phyloP scores from a whole-genome alignment of 2,113 vertebrate genomes.

The Numida meleagris region DNA sequence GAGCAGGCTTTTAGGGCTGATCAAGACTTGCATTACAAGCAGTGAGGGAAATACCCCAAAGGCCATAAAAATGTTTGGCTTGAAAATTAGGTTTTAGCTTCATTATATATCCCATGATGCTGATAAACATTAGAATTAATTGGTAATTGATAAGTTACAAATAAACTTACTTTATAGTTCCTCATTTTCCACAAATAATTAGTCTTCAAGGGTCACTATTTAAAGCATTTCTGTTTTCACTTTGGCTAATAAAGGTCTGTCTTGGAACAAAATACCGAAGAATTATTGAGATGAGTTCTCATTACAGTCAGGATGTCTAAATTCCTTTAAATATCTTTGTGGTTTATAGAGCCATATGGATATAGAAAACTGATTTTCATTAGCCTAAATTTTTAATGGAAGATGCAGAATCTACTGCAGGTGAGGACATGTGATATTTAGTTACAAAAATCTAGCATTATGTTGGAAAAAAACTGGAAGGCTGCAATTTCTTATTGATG shows the following conservation, averaged over 20 bases:
- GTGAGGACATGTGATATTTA: background rate
- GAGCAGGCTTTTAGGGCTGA: background rate
- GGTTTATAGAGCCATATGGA: background rate
- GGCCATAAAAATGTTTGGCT: background rate
- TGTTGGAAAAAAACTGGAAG: background rate
- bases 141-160: background rate
- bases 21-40: constrained; percentile 20
- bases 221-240: background rate
- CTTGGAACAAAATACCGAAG: background rate
- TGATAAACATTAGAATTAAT: background rate
- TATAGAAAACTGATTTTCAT: rapidly evolving
- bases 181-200: background rate
- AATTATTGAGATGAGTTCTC: background rate
- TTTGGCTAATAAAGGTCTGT: background rate
- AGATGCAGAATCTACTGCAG: background rate
- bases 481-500: background rate
- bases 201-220: background rate
- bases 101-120: background rate
- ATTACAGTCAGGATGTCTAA: background rate
- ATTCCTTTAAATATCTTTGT: background rate
- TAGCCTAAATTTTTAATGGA: background rate
- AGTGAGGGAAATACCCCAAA: background rate
- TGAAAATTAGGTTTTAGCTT: background rate
- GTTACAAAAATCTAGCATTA: background rate
- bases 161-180: background rate